phyloP scores from a whole-genome alignment of 2,113 vertebrate species.

The Erpornis zantholeuca region DNA sequence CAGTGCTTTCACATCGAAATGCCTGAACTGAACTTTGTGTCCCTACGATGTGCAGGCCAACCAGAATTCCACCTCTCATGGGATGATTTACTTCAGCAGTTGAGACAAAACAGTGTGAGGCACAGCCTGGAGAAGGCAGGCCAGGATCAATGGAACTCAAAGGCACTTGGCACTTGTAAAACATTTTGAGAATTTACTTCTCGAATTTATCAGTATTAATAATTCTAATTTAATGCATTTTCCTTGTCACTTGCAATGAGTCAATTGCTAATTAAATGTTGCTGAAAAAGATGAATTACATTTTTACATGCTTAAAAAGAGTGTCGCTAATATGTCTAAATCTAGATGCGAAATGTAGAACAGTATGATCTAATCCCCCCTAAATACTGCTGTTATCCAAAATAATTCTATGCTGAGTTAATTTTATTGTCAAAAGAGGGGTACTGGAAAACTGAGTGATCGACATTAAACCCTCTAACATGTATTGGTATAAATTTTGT shows the following conservation, averaged over 20 bases:
- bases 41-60: neutral
- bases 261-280: constrained; percentile 24
- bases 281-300: constrained; percentile 22
- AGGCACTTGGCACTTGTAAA: neutral
- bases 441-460: neutral
- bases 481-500: neutral
- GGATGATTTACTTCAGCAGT: neutral
- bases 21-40: neutral
- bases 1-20: neutral
- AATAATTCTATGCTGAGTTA: neutral
- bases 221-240: constrained; percentile 45
- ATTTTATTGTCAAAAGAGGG: constrained; percentile 15
- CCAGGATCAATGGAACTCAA: neutral
- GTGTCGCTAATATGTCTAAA: neutral
- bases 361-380: neutral
- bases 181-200: neutral
- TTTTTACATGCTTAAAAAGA: constrained; percentile 32
- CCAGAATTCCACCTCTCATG: neutral
- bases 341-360: neutral
- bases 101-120: neutral
- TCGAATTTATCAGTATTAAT: constrained; percentile 45
- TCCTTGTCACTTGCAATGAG: constrained; percentile 5
- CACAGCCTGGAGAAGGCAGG: neutral
- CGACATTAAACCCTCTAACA: neutral
- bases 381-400: neutral